These are phyloP conservation scores for Campaea margaritaria DNA, from an alignment of 2,888 invertebrate species.

Conservation along the genomic window DNA sequence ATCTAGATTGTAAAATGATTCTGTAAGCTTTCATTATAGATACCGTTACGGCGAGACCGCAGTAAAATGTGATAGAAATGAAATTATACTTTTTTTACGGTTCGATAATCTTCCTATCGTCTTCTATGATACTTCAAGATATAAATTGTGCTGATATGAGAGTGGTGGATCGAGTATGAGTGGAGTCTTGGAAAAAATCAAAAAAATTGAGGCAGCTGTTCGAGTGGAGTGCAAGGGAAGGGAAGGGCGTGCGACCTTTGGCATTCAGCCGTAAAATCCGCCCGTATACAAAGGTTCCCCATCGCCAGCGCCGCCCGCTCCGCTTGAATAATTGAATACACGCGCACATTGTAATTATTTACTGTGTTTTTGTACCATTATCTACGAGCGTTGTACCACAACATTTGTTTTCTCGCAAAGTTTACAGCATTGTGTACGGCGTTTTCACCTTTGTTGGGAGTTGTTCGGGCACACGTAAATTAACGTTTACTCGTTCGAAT, in stretches of 20 bases:
- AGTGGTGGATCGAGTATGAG: conserved; percentile 42
- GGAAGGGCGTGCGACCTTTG: conserved; percentile 58
- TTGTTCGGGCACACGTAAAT: conserved; percentile 25
- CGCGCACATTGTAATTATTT: conserved; percentile 40
- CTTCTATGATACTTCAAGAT: conserved; percentile 32
- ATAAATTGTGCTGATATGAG: conserved; percentile 32
- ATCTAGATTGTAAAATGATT: conserved; percentile 33
- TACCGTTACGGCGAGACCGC: conserved; percentile 8
- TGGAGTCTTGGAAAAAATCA: conserved; percentile 50
- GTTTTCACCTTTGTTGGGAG: conserved; percentile 32
- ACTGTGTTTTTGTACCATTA: conserved; percentile 46
- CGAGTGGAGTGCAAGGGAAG: conserved; percentile 52
- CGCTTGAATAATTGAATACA: conserved; percentile 58
- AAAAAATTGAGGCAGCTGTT: conserved; percentile 32
- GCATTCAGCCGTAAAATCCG: conserved; percentile 54
- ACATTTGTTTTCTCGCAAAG: conserved; percentile 42
- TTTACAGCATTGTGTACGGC: conserved; percentile 29
- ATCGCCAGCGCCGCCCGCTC: conserved; percentile 25
- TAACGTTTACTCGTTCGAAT: conserved; percentile 23
- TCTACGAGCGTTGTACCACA: conserved; percentile 42
- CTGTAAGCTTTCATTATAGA: conserved; percentile 26
- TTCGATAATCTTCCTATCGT: conserved; percentile 14
- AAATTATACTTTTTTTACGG: conserved; percentile 10
- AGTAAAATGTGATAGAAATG: conserved; percentile 10
- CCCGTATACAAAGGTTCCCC: conserved; percentile 41